These are phyloP conservation scores for Bemisia tabaci DNA, from an alignment of 1,140 invertebrate genomes.

Conservation along the genomic window DNA sequence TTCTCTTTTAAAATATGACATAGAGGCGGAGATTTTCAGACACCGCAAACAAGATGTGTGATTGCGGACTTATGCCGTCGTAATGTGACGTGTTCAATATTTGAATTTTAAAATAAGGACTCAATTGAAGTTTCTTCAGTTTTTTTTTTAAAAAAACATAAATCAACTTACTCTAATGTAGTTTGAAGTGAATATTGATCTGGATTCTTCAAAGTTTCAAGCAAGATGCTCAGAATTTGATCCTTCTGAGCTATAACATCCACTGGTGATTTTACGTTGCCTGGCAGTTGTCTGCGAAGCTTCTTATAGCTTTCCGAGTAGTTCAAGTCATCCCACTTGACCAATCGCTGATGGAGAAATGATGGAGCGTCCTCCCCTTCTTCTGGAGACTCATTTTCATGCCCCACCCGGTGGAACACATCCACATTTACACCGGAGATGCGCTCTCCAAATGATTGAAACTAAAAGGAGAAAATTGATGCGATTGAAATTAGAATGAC, in stretches of 20 bases:
- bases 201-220: constrained; percentile 52
- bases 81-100: too few relatives aligned
- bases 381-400: constrained; percentile 43
- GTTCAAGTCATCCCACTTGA: constrained; percentile 78
- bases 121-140: too few relatives aligned
- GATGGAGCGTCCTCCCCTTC: constrained; percentile 51
- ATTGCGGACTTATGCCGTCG: too few relatives aligned
- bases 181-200: constrained; percentile 60
- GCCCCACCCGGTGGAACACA: constrained; percentile 58
- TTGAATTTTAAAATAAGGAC: too few relatives aligned
- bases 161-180: constrained; percentile 72
- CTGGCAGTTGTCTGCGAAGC: constrained; percentile 52
- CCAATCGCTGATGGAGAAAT: constrained; percentile 62
- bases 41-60: too few relatives aligned
- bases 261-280: constrained; percentile 55
- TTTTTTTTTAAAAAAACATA: too few relatives aligned
- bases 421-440: constrained; percentile 69
- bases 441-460: constrained; percentile 70
- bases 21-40: too few relatives aligned
- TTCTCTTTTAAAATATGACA: too few relatives aligned
- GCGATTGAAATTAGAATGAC: neutral
- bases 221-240: constrained; percentile 50
- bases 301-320: constrained; percentile 62
- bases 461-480: constrained; percentile 43
- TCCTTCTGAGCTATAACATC: constrained; percentile 68